Evolutionary conservation across 1,140 invertebrate genomes (phyloP), one percentile per base, ranked within the genome.

Genomic region (Magallana angulata): DNA sequence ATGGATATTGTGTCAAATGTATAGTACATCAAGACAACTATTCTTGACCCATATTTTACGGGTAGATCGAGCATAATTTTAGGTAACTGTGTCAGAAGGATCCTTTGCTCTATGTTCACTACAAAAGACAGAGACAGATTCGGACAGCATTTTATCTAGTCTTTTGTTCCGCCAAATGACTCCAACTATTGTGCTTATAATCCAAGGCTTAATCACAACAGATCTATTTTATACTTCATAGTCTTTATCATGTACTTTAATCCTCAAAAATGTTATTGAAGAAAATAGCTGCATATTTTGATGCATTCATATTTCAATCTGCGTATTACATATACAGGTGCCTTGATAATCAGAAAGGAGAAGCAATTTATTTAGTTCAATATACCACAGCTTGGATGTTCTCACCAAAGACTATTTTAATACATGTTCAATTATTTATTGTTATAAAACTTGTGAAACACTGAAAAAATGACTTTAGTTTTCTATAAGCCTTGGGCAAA

Each of bases 1-100:
- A 57, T 90, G n/a, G 89, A 88, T 82, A 85, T 82, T 62, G 87
- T 82, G 12, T 88, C 87, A 76, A 12, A 18, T 76, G 68, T 76
- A 30, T 76, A 76, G 68, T 48, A 48, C 3, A 76, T 36, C 14
- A 76, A 11, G 12, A 76, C 60, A 76, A 6, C 30, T 30, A 76
- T 36, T 76, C 12, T 30, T 76, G 24, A 76, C 68, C 68, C 60
- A 18, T 76, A 76, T 76, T 8, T 76, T 76, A 76, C 68, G 68
- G 68, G 68, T 76, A 76, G 8, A 76, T 76, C 7, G 7, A 76
- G 68, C 68, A 76, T 9, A 30, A 30, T 62, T 62, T 76, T 18
- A 30, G 68, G 68, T 76, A 30, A 76, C 7, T 76, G 24, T 76
- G 68, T 76, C 68, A 36, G 24, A 30, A 8, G 7, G 24, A 30